A percentile compares a stretch with the other conserved stretches of the same genome.
Evolutionary conservation across 2,113 vertebrate genomes (phyloP).

Genomic region (Phylloscopus whistleri): DNA sequence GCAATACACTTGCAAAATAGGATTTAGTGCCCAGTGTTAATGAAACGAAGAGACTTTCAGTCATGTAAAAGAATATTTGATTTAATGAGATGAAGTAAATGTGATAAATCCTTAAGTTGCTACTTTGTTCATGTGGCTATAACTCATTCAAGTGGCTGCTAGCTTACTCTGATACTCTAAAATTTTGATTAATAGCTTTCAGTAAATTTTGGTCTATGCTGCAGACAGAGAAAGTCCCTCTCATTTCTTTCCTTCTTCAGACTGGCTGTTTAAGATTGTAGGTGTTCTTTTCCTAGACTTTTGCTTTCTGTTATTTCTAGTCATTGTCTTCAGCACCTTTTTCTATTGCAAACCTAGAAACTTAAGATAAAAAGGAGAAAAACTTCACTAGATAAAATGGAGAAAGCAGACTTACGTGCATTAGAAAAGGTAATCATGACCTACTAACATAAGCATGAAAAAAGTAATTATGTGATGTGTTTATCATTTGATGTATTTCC

Average conservation of each 20-base stretch:
- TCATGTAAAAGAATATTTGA: neutral
- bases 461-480: neutral
- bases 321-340: neutral
- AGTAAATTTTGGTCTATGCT: neutral
- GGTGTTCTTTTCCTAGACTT: neutral
- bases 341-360: neutral
- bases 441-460: neutral
- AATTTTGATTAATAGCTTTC: neutral
- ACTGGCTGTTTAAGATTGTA: neutral
- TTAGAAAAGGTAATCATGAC: neutral
- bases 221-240: neutral
- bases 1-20: neutral
- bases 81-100: conserved; percentile 15
- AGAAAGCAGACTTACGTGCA: neutral
- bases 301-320: neutral
- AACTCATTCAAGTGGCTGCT: neutral
- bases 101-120: neutral
- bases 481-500: neutral
- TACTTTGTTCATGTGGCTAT: neutral
- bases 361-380: neutral
- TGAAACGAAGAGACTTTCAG: neutral
- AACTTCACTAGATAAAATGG: neutral
- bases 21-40: neutral
- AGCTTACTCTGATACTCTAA: neutral
- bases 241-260: neutral